A percentile compares a stretch with the other conserved stretches of the same genome.
Evolutionary conservation across 2,113 vertebrate species (phyloP).

Genomic region (Psettodes erumei): DNA sequence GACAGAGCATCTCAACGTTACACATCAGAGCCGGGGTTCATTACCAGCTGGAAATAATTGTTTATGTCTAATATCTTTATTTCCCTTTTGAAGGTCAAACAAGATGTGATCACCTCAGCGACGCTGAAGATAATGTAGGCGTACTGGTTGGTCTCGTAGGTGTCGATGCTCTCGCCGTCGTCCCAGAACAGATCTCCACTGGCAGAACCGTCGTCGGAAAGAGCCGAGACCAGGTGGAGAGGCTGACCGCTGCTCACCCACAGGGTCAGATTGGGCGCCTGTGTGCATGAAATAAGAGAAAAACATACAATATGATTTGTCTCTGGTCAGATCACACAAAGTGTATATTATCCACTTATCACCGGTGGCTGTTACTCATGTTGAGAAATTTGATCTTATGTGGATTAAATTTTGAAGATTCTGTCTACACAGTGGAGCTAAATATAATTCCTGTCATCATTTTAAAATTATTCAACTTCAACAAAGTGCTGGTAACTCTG

Average conservation of each 20-base stretch:
- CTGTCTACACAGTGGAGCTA: too few relatives aligned
- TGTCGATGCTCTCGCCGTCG: conserved; percentile 86
- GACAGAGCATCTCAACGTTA: background rate
- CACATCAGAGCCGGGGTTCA: too few relatives aligned
- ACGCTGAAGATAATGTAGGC: conserved; percentile 85
- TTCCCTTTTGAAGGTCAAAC: too few relatives aligned
- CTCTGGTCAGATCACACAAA: background rate
- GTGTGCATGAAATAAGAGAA: background rate
- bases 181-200: conserved; percentile 91
- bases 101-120: conserved; percentile 78
- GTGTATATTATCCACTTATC: background rate
- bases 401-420: too few relatives aligned
- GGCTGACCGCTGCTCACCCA: conserved; percentile 83
- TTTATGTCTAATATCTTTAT: too few relatives aligned
- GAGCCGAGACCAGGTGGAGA: conserved; percentile 80
- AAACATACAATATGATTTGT: background rate
- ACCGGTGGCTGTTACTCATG: background rate
- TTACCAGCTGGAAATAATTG: too few relatives aligned
- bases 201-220: conserved; percentile 78
- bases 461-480: too few relatives aligned
- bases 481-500: too few relatives aligned
- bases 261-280: conserved; percentile 86
- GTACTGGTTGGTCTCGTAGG: conserved; percentile 83
- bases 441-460: too few relatives aligned
- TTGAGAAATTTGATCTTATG: background rate